Evolutionary conservation across 2,797 vertebrate genomes (phyloP).

Genomic region (Argyrosomus regius): DNA sequence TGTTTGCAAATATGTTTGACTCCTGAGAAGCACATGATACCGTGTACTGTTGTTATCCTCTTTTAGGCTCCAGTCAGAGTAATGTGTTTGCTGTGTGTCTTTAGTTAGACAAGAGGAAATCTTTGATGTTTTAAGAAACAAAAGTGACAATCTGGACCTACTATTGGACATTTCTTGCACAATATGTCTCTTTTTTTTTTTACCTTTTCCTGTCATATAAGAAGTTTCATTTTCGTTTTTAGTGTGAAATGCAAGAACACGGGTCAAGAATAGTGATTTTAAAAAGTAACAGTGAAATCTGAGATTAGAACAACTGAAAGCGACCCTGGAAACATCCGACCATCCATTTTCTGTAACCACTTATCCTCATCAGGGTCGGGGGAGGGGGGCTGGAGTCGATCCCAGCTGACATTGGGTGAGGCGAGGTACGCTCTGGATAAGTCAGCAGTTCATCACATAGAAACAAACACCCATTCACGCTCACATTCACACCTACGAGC

Average conservation of each 20-base stretch:
- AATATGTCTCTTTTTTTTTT: background rate
- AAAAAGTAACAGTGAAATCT: background rate
- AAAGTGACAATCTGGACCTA: constrained; percentile 13
- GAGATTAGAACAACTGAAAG: background rate
- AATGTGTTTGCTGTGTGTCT: constrained; percentile 1
- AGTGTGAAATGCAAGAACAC: background rate
- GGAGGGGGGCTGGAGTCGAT: too few relatives aligned
- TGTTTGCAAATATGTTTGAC: constrained; percentile 9
- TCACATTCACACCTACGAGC: too few relatives aligned
- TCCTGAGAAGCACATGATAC: constrained; percentile 8
- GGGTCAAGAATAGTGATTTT: background rate
- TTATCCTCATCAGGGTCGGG: too few relatives aligned
- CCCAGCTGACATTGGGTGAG: too few relatives aligned
- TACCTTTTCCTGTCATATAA: background rate
- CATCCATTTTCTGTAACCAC: too few relatives aligned
- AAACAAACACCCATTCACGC: too few relatives aligned
- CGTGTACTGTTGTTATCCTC: background rate
- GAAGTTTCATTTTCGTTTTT: background rate
- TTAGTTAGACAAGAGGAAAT: background rate
- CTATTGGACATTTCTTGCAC: background rate
- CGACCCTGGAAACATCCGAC: background rate
- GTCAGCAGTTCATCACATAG: too few relatives aligned
- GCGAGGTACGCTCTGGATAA: too few relatives aligned
- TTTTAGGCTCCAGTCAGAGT: constrained; percentile 13
- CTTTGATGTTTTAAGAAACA: background rate